Percentiles rank a stretch among this genome's conserved stretches.
Evolutionary conservation across 1,140 invertebrate genomes (phyloP).

Genomic region (Holotrichia oblita): DNA sequence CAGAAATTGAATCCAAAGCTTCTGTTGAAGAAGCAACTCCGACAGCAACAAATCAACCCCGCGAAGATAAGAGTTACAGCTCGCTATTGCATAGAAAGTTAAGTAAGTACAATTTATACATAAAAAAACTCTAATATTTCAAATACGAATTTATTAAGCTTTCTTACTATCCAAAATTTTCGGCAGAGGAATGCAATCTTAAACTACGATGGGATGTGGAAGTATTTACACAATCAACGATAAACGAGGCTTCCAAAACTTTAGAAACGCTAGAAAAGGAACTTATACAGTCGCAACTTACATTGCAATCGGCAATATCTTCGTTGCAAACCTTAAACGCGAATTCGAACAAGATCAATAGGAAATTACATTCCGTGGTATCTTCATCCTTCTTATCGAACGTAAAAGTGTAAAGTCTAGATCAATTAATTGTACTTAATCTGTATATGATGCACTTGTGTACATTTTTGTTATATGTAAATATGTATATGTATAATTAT

Average conservation of each 20-base stretch:
- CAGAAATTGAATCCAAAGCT: slow-evolving; percentile 22
- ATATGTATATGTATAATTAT: neutral
- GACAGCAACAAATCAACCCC: neutral
- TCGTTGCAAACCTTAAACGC: slow-evolving; percentile 53
- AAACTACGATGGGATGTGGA: slow-evolving; percentile 52
- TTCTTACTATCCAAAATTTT: slow-evolving; percentile 46
- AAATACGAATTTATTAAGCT: slow-evolving; percentile 9
- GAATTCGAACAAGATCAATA: slow-evolving; percentile 54
- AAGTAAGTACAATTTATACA: slow-evolving; percentile 49
- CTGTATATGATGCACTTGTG: slow-evolving; percentile 10
- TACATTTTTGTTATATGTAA: neutral
- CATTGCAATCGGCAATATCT: slow-evolving; percentile 55
- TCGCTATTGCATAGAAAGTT: slow-evolving; percentile 58
- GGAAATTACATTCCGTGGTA: slow-evolving; percentile 55
- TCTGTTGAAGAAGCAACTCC: neutral
- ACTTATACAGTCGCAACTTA: slow-evolving; percentile 57
- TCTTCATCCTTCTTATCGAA: slow-evolving; percentile 54
- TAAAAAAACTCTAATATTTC: slow-evolving; percentile 4
- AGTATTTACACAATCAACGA: slow-evolving; percentile 47
- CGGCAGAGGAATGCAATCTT: slow-evolving; percentile 53
- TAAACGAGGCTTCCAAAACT: slow-evolving; percentile 52
- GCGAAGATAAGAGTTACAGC: slow-evolving; percentile 45
- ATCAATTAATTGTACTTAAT: neutral
- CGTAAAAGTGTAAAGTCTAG: slow-evolving; percentile 44
- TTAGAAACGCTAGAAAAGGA: slow-evolving; percentile 55